phyloP scores from a whole-genome alignment of 2,113 vertebrate genomes.

The Rallus limicola region DNA sequence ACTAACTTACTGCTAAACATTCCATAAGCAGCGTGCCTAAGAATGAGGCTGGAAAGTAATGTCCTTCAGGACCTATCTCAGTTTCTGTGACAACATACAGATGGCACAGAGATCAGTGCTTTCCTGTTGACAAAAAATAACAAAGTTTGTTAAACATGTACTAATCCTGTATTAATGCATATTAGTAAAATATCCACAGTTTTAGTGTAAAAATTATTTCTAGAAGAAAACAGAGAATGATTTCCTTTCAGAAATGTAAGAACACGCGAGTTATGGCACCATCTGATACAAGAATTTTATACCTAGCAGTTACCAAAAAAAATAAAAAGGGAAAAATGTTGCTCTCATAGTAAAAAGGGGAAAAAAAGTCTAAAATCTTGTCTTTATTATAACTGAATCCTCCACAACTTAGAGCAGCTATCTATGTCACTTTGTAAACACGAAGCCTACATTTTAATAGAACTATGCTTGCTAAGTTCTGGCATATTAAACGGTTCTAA shows the following conservation, averaged over 20 bases:
- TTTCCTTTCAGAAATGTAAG: neutral
- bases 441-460: slow-evolving; percentile 13
- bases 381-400: neutral
- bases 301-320: neutral
- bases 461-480: slow-evolving; percentile 67
- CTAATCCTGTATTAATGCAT: neutral
- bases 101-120: neutral
- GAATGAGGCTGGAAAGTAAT: neutral
- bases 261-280: neutral
- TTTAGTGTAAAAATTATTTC: neutral
- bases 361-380: neutral
- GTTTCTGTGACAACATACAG: neutral
- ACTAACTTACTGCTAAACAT: neutral
- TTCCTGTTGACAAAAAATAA: neutral
- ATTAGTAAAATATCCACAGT: neutral
- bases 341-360: neutral
- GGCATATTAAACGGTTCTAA: slow-evolving; percentile 75
- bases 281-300: neutral
- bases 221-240: neutral
- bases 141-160: neutral
- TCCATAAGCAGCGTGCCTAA: neutral
- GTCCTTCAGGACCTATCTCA: neutral
- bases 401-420: neutral
- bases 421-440: slow-evolving; percentile 23
- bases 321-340: neutral